A percentile compares a stretch with the other conserved stretches of the same genome.
Conservation (phyloP, 2,888 invertebrate genomes). For the Hypolimnas misippus region DNA sequence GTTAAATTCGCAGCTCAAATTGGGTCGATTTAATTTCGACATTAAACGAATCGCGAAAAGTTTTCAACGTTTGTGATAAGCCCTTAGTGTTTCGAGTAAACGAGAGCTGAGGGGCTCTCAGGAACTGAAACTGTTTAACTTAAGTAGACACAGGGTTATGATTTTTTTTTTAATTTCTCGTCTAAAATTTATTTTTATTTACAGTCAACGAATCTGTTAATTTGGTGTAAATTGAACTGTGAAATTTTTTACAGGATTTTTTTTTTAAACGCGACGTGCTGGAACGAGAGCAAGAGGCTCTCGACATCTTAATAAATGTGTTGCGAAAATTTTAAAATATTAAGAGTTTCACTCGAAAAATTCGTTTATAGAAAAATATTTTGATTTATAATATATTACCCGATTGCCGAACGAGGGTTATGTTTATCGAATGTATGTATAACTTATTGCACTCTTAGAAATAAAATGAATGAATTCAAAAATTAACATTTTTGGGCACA, state of each 20-base stretch:
- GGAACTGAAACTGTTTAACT: conserved; percentile 1
- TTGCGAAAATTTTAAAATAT: background rate
- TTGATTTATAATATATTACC: no score
- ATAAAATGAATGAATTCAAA: no score
- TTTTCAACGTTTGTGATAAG: conserved; percentile 31
- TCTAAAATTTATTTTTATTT: conserved; percentile 1
- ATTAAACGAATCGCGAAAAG: conserved; percentile 45
- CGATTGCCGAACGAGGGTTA: no score
- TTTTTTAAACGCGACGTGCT: background rate
- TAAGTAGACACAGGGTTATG: background rate
- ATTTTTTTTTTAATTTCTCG: conserved; percentile 4
- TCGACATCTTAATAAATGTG: background rate
- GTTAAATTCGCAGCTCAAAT: conserved; percentile 44
- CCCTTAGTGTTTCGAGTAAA: conserved; percentile 14
- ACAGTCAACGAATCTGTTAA: background rate
- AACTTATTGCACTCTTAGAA: no score
- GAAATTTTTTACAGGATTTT: background rate
- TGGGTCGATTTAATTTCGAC: conserved; percentile 45
- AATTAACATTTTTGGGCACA: no score
- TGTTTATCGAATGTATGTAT: no score
- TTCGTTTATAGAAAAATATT: no score
- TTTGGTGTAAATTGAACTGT: conserved; percentile 10
- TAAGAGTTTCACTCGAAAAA: background rate
- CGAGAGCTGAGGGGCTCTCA: conserved; percentile 4
- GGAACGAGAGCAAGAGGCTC: background rate